Conservation (phyloP, 2,888 invertebrate species). For the Nipponacmea schrenckii region DNA sequence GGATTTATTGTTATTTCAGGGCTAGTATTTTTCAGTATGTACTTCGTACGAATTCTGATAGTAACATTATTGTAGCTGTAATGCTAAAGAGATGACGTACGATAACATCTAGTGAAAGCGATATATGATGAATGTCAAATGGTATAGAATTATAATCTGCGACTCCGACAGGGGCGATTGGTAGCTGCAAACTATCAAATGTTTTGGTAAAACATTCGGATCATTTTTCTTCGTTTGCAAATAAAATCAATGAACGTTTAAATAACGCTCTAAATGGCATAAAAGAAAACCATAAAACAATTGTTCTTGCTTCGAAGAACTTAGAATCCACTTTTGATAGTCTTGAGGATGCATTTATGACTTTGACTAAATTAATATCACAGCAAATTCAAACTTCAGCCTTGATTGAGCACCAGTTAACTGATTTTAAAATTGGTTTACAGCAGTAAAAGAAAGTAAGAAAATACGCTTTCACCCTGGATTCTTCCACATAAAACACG, state of each 20-base stretch:
- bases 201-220: background rate
- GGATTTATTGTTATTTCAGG: too few relatives aligned
- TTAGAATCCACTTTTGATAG: background rate
- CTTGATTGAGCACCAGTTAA: background rate
- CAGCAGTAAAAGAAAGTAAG: background rate
- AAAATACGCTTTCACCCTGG: slow-evolving; percentile 11
- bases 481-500: background rate
- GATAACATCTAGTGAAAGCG: too few relatives aligned
- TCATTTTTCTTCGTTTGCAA: background rate
- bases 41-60: too few relatives aligned
- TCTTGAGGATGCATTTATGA: background rate
- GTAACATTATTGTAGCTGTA: too few relatives aligned
- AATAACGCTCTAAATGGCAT: background rate
- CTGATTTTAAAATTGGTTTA: slow-evolving; percentile 1
- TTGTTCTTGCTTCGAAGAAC: background rate
- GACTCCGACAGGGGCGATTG: too few relatives aligned
- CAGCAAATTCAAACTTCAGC: background rate
- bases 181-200: too few relatives aligned
- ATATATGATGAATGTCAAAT: too few relatives aligned
- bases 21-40: too few relatives aligned
- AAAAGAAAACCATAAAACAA: background rate
- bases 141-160: too few relatives aligned
- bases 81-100: too few relatives aligned
- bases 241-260: background rate
- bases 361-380: background rate